Evolutionary conservation across 2,888 invertebrate genomes (phyloP).

Genomic region (Aplocera efformata): DNA sequence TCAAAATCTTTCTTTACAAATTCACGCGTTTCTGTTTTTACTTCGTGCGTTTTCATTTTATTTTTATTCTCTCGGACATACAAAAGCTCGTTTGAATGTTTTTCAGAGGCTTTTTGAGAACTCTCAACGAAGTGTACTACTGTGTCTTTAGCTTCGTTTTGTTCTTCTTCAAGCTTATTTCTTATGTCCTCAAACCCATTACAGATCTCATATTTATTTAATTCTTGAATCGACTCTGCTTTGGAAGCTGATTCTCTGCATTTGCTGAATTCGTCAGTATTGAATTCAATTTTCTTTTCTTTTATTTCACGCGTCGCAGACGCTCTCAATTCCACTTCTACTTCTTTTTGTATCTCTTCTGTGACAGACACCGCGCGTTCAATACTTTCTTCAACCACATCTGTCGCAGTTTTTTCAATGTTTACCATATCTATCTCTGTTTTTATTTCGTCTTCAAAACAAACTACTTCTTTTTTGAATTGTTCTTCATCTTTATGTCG

Average conservation of each 20-base stretch:
- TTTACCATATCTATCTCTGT: constrained; percentile 47
- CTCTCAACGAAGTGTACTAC: background rate
- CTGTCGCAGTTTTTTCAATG: constrained; percentile 56
- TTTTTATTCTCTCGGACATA: constrained; percentile 13
- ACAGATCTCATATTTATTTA: no score
- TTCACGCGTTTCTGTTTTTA: constrained; percentile 19
- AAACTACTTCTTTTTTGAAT: constrained; percentile 27
- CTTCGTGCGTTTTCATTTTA: constrained; percentile 15
- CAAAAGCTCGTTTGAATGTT: constrained; percentile 15
- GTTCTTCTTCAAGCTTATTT: constrained; percentile 35
- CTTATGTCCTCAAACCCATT: constrained; percentile 23
- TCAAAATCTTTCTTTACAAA: constrained; percentile 9
- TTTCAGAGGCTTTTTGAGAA: background rate
- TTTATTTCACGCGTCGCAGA: constrained; percentile 16
- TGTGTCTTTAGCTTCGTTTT: constrained; percentile 13
- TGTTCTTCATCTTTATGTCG: constrained; percentile 21
- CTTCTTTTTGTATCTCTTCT: constrained; percentile 56
- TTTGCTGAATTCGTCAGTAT: constrained; percentile 15
- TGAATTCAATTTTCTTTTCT: constrained; percentile 11
- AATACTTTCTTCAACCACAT: constrained; percentile 59
- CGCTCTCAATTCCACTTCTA: constrained; percentile 39
- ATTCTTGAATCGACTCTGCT: constrained; percentile 1
- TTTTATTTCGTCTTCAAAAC: constrained; percentile 40
- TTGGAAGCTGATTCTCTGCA: constrained; percentile 2
- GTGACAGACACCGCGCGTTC: constrained; percentile 56